A percentile compares a stretch with the other conserved stretches of the same genome.
phyloP scores from a whole-genome alignment of 2,888 invertebrate genomes.

The Clepsis dumicolana region DNA sequence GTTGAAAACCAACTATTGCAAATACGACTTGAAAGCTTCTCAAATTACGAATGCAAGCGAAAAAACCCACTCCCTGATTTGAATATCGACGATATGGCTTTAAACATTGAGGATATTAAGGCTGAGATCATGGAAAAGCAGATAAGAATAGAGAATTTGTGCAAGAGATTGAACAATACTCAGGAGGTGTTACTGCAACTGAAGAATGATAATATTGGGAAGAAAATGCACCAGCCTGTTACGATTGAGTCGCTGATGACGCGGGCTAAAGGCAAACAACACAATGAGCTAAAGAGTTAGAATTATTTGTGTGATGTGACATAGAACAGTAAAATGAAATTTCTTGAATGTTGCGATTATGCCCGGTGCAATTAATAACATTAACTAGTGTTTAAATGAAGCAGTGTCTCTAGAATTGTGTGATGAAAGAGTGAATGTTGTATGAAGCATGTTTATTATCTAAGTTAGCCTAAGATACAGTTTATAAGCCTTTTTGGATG shows the following conservation, averaged over 20 bases:
- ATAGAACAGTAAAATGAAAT: neutral
- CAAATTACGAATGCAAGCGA: slow-evolving; percentile 65
- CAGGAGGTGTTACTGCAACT: slow-evolving; percentile 66
- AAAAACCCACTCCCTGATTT: slow-evolving; percentile 58
- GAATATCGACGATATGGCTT: slow-evolving; percentile 53
- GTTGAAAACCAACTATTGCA: slow-evolving; percentile 73
- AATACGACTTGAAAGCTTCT: slow-evolving; percentile 65
- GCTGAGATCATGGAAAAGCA: slow-evolving; percentile 59
- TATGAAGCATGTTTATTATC: neutral
- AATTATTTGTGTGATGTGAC: neutral
- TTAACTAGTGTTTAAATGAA: neutral
- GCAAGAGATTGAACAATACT: slow-evolving; percentile 60
- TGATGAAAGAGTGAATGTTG: neutral
- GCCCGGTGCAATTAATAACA: slow-evolving; percentile 16
- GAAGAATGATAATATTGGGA: slow-evolving; percentile 62
- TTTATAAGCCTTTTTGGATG: too few species aligned
- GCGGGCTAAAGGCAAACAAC: slow-evolving; percentile 59
- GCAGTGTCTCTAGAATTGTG: neutral
- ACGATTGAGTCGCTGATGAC: slow-evolving; percentile 63
- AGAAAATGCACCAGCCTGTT: slow-evolving; percentile 61
- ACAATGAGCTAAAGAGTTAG: slow-evolving; percentile 8
- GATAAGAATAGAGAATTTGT: slow-evolving; percentile 56
- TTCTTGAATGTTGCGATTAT: neutral
- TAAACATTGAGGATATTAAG: slow-evolving; percentile 65
- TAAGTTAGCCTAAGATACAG: neutral